A percentile compares a stretch with the other conserved stretches of the same genome.
These are phyloP conservation scores for Lamprologus tigripictilis DNA, from an alignment of 2,113 vertebrate species.

Conservation along the genomic window DNA sequence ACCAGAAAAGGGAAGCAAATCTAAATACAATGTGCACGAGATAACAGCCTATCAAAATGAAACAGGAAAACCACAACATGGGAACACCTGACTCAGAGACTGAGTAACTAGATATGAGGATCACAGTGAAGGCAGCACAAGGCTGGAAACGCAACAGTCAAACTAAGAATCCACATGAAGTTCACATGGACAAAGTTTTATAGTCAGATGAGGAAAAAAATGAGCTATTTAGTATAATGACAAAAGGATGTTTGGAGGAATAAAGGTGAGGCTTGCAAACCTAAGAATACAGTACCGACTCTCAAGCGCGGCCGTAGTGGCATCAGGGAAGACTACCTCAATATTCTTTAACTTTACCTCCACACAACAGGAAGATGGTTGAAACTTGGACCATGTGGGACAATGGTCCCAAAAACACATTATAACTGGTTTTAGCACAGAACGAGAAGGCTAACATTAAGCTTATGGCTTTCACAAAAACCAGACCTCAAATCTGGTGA, in stretches of 20 bases:
- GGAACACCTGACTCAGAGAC: neutral
- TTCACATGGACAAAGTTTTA: neutral
- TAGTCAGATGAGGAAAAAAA: neutral
- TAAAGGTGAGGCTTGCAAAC: neutral
- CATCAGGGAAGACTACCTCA: neutral
- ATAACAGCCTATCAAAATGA: neutral
- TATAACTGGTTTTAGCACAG: accelerated
- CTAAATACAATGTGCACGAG: neutral
- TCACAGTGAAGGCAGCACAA: neutral
- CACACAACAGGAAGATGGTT: accelerated
- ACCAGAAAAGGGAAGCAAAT: neutral
- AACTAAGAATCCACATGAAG: neutral
- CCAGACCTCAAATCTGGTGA: neutral
- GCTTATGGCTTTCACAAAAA: neutral
- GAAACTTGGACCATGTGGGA: neutral
- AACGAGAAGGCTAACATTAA: neutral
- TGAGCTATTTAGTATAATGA: neutral
- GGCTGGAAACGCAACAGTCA: neutral
- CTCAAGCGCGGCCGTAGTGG: accelerated
- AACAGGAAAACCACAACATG: neutral
- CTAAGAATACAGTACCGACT: neutral
- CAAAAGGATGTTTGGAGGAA: neutral
- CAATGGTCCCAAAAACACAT: neutral
- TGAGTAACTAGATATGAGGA: neutral
- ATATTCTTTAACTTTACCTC: neutral